phyloP scores from a whole-genome alignment of 2,797 vertebrate genomes.

The Melopsittacus undulatus region DNA sequence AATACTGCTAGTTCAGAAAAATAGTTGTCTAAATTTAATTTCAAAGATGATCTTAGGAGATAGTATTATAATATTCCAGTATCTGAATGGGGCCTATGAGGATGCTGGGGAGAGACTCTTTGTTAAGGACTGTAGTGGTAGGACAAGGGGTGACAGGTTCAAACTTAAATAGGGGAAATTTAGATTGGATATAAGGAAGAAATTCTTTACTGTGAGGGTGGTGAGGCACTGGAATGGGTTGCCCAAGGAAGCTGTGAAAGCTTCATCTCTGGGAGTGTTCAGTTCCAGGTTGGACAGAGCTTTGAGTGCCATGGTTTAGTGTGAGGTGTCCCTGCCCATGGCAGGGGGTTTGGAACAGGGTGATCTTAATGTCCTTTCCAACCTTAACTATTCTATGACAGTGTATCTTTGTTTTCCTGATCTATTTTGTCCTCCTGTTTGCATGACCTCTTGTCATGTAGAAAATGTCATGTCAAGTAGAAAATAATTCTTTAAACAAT shows the following conservation, averaged over 20 bases:
- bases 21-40: not conserved
- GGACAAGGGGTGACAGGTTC: too few species aligned
- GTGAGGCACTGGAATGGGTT: not conserved
- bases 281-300: not conserved
- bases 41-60: not conserved
- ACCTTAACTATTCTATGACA: not conserved
- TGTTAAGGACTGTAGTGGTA: too few species aligned
- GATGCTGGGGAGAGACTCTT: not conserved
- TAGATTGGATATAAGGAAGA: too few species aligned
- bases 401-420: not conserved
- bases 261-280: too few species aligned
- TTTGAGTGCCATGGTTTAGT: not conserved
- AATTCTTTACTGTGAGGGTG: not conserved
- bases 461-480: not conserved
- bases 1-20: not conserved
- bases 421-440: not conserved
- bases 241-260: not conserved
- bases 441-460: not conserved
- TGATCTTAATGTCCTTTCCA: not conserved
- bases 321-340: not conserved
- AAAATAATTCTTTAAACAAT: not conserved
- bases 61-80: not conserved
- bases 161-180: too few species aligned
- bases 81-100: not conserved
- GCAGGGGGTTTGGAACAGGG: not conserved